Evolutionary conservation across 2,888 invertebrate genomes (phyloP).

Genomic region (Linyphia triangularis): DNA sequence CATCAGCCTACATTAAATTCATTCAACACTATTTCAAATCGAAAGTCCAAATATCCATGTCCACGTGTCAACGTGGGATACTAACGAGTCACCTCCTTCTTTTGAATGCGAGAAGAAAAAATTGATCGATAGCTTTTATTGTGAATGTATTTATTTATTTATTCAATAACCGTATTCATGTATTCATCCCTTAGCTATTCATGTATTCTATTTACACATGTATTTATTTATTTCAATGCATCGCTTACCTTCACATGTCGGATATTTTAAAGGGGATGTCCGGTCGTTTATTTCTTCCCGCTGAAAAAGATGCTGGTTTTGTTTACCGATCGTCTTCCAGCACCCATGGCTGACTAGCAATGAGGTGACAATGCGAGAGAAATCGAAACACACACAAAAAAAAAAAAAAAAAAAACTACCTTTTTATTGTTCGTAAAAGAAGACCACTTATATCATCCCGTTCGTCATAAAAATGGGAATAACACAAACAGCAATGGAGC

Average conservation of each 20-base stretch:
- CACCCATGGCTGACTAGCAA: constrained; percentile 62
- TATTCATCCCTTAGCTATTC: constrained; percentile 73
- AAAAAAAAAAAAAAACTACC: too few relatives aligned
- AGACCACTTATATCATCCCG: too few relatives aligned
- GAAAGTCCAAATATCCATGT: background rate
- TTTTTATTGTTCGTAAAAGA: too few relatives aligned
- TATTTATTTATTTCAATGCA: constrained; percentile 74
- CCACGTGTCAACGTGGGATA: constrained; percentile 32
- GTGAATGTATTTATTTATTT: constrained; percentile 75
- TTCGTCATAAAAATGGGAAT: too few relatives aligned
- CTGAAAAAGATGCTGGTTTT: constrained; percentile 42
- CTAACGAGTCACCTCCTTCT: constrained; percentile 46
- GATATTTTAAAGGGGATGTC: constrained; percentile 46
- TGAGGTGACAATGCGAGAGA: constrained; percentile 63
- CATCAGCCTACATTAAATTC: background rate
- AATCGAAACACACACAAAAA: too few relatives aligned
- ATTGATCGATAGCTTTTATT: constrained; percentile 72
- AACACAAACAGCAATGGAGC: too few relatives aligned
- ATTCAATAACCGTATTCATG: constrained; percentile 72
- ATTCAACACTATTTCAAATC: background rate
- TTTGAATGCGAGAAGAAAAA: constrained; percentile 68
- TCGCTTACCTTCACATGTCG: constrained; percentile 45
- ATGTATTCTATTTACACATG: constrained; percentile 75
- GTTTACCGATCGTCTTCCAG: constrained; percentile 56
- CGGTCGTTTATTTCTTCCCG: constrained; percentile 37